phyloP scores from a whole-genome alignment of 2,113 vertebrate species.

The Zosterops pallidus region DNA sequence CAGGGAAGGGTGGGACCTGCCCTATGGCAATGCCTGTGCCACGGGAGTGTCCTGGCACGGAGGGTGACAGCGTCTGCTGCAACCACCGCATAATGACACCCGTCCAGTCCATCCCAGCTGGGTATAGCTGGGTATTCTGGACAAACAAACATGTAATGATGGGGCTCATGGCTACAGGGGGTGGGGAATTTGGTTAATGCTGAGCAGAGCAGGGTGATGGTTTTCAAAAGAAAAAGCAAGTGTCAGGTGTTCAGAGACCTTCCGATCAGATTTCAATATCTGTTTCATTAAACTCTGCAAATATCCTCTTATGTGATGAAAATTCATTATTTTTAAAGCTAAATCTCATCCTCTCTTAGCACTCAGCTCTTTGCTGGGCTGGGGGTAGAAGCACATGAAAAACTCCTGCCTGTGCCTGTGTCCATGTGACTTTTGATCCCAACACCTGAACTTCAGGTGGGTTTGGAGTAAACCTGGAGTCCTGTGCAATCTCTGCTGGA shows the following conservation, averaged over 20 bases:
- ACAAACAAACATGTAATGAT: rapidly evolving
- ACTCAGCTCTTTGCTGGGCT: background rate
- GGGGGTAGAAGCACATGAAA: rapidly evolving
- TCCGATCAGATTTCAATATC: background rate
- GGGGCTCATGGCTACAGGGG: background rate
- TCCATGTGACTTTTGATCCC: background rate
- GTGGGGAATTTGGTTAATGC: rapidly evolving
- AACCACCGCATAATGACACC: rapidly evolving
- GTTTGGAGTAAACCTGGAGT: background rate
- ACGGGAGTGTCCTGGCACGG: rapidly evolving
- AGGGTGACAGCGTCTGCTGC: background rate
- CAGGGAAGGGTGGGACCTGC: background rate
- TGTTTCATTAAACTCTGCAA: background rate
- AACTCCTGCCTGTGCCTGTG: rapidly evolving
- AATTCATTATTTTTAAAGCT: background rate
- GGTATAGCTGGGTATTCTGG: background rate
- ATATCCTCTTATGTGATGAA: background rate
- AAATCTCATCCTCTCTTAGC: background rate
- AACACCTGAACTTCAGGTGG: background rate
- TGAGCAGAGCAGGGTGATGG: background rate
- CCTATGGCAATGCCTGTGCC: rapidly evolving
- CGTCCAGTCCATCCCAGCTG: background rate
- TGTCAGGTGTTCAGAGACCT: background rate
- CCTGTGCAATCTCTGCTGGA: background rate
- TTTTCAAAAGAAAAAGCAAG: background rate